These are phyloP conservation scores for Lytechinus variegatus DNA, from an alignment of 35 echinoderm and acorn worm species.

Conservation along the genomic window DNA sequence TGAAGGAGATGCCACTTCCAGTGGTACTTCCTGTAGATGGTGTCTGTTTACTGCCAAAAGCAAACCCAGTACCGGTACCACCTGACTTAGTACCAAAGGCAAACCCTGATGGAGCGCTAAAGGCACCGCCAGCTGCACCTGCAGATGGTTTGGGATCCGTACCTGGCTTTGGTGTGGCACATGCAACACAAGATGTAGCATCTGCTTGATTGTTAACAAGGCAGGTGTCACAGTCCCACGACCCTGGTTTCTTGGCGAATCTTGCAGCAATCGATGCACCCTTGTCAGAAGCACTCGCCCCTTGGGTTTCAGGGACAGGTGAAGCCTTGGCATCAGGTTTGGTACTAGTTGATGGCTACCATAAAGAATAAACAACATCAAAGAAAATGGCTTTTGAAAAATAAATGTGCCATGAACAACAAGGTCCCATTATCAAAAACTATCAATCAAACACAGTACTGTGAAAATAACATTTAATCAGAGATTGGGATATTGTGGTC, in stretches of 20 bases:
- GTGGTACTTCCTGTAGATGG: not conserved
- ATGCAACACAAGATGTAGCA: not conserved
- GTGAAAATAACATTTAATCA: too few species aligned
- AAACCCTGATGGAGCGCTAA: not conserved
- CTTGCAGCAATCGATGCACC: not conserved
- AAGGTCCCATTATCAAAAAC: too few species aligned
- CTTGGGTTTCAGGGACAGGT: not conserved
- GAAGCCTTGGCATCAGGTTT: not conserved
- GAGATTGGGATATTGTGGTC: too few species aligned
- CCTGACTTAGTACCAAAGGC: not conserved
- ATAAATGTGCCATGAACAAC: too few species aligned
- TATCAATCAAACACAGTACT: too few species aligned
- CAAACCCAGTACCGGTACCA: not conserved
- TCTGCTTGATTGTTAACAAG: not conserved
- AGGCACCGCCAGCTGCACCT: not conserved
- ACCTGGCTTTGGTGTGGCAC: not conserved
- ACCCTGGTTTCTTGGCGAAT: not conserved
- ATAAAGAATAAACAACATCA: not conserved
- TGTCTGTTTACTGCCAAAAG: not conserved
- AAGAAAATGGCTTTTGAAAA: not conserved
- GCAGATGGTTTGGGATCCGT: not conserved
- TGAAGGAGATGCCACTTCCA: not conserved
- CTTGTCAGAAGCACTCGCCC: not conserved
- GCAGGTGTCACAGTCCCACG: not conserved
- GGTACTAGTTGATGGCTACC: not conserved